Percentiles rank a stretch among this genome's conserved stretches.
Evolutionary conservation across 1,140 invertebrate species (phyloP).

Genomic region (Lepidurus apus): DNA sequence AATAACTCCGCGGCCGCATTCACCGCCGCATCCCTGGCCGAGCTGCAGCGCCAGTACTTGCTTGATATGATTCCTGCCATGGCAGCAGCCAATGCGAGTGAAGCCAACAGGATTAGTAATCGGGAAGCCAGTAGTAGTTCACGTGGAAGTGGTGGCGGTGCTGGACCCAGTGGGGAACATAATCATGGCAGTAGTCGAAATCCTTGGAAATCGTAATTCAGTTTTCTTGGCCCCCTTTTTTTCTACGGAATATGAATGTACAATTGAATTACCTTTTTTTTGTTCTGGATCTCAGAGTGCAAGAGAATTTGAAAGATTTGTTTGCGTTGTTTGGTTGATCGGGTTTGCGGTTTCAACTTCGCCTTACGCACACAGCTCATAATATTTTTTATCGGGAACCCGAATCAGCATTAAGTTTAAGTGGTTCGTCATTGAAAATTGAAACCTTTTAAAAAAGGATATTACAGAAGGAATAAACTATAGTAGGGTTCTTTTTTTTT

Average conservation of each 20-base stretch:
- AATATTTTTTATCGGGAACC: neutral
- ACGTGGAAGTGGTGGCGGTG: neutral
- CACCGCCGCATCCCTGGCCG: conserved; percentile 56
- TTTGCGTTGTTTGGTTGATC: neutral
- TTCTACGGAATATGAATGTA: neutral
- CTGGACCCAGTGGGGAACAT: conserved; percentile 10
- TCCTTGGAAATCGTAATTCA: conserved; percentile 3
- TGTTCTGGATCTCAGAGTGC: conserved; percentile 18
- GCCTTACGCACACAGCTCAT: conserved; percentile 17
- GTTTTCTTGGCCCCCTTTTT: neutral
- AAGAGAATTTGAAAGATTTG: neutral
- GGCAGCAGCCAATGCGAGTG: neutral
- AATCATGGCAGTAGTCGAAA: conserved; percentile 7
- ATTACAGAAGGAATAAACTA: neutral
- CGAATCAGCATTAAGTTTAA: neutral
- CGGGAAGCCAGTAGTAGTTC: neutral
- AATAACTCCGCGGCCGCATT: conserved; percentile 38
- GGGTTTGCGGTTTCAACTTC: neutral
- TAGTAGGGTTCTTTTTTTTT: neutral
- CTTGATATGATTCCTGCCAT: conserved; percentile 82
- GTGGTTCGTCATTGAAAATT: neutral
- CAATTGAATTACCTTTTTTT: neutral
- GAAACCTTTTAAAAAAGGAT: conserved; percentile 2
- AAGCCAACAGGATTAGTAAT: neutral
- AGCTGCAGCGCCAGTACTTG: conserved; percentile 90